Base-by-base conservation (phyloP, 2,797 vertebrate species). In the Mus minutoides region DNA sequence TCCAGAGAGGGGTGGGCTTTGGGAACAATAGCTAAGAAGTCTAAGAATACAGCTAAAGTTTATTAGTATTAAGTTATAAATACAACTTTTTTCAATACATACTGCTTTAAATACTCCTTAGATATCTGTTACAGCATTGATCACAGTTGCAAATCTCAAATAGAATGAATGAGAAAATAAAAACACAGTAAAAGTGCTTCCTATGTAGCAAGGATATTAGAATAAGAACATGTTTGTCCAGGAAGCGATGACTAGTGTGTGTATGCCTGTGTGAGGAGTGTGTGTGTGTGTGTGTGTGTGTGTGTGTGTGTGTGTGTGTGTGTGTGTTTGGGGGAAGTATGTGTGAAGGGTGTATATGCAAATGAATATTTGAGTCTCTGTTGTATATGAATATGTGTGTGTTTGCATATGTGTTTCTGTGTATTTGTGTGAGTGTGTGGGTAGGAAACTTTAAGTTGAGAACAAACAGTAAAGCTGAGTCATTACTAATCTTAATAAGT, bases 121-220 rank as follows among this genome's bases (percentile, higher is more conserved):
- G 12, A 14, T 83, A 58, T 54, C n/a, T 54, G 22, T 34, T 90
- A 77, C 40, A 89, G 8, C 43, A 69, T 76, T 34, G 71, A 8
- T 43, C 58, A 94, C 10, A 92, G 56, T 79, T 91, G 76, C 92
- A 90, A 67, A 26, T 84, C 21, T 17, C 73, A n/a, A 93, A 16
- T 54, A 97, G 12, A 2, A 49, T 62, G 54, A 80, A 56, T 40
- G 82, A 71, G 56, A 85, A 95, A 80, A 54, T 13, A 14, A 92
- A 37, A 11, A 3, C 31, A 58, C 6, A 76, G 37, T 49, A 62
- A 91, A 76, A 31, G 24, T 13, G 31, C 24, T 69, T 91, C 73
- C 56, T 67, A 4, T 10, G 0, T 10, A 54, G 40, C 71, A 24
- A 90, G 2, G 11, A 24, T 71, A 4, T 79, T 73, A 75, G 29